Evolutionary conservation across 2,113 vertebrate species (phyloP).

Genomic region (Paedocypris sp.): DNA sequence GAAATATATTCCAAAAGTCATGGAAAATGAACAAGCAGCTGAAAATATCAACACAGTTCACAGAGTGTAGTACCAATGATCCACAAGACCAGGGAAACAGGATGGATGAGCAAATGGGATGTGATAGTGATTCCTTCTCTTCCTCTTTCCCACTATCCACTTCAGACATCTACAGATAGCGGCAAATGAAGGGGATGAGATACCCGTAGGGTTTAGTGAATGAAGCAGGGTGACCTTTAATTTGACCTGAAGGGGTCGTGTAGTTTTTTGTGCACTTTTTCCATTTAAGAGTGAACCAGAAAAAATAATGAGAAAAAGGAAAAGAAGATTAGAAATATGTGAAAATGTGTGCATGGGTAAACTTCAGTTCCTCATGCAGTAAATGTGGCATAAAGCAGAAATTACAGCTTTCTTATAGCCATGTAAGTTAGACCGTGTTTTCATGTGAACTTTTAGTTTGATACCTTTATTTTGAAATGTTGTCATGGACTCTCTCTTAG

Average conservation of each 20-base stretch:
- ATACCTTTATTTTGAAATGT: too few relatives aligned
- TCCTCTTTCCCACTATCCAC: conserved; percentile 4
- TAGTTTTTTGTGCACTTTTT: conserved; percentile 49
- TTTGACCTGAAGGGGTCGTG: conserved; percentile 63
- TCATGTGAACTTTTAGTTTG: too few relatives aligned
- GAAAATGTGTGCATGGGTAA: conserved; percentile 18
- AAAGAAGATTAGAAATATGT: neutral
- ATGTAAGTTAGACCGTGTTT: too few relatives aligned
- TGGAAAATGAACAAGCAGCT: neutral
- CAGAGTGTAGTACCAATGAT: conserved; percentile 7
- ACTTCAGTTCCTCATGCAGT: too few relatives aligned
- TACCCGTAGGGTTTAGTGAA: conserved; percentile 46
- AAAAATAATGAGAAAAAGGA: conserved; percentile 27
- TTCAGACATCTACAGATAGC: conserved; percentile 30
- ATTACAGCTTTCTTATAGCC: too few relatives aligned
- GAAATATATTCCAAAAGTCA: too few relatives aligned
- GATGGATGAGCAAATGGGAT: conserved; percentile 7
- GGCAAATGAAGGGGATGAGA: conserved; percentile 30
- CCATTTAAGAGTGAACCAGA: conserved; percentile 17
- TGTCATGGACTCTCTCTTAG: too few relatives aligned
- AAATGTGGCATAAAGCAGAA: too few relatives aligned
- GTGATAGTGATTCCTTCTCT: conserved; percentile 20
- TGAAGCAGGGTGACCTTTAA: conserved; percentile 58
- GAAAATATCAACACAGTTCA: neutral
- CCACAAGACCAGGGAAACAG: conserved; percentile 3